phyloP scores from a whole-genome alignment of 2,888 invertebrate species.

The Apodemia mormo region DNA sequence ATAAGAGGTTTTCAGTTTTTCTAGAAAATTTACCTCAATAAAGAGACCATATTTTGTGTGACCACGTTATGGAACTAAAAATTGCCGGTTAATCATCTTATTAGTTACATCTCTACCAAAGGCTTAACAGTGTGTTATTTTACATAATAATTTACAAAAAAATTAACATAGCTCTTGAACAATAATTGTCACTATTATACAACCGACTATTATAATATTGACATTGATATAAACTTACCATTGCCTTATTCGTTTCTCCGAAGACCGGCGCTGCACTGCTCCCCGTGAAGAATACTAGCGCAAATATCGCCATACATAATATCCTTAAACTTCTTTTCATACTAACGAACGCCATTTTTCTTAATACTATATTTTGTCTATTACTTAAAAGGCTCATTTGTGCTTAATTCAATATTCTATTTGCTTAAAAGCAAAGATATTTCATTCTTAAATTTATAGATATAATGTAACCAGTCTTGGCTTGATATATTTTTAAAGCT shows the following conservation, averaged over 20 bases:
- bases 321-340: slow-evolving; percentile 59
- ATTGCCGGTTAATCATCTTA: too few species aligned
- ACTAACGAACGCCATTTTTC: slow-evolving; percentile 60
- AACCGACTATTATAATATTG: too few species aligned
- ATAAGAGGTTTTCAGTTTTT: too few species aligned
- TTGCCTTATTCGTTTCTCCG: slow-evolving; percentile 68
- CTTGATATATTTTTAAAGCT: slow-evolving; percentile 50
- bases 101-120: too few species aligned
- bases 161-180: too few species aligned
- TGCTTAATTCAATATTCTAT: slow-evolving; percentile 53
- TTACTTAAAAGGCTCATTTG: slow-evolving; percentile 58
- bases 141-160: too few species aligned
- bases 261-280: slow-evolving; percentile 70
- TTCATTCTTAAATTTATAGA: slow-evolving; percentile 50
- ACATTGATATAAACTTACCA: slow-evolving; percentile 55
- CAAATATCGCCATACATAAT: slow-evolving; percentile 55
- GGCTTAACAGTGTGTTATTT: too few species aligned
- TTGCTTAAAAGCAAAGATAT: slow-evolving; percentile 49
- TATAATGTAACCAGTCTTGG: slow-evolving; percentile 49
- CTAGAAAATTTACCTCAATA: too few species aligned
- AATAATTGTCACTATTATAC: too few species aligned
- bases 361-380: slow-evolving; percentile 42
- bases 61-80: too few species aligned
- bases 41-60: too few species aligned
- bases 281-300: slow-evolving; percentile 59